Base-by-base conservation (phyloP, 2,888 invertebrate genomes). In the Pollenia angustigena region DNA sequence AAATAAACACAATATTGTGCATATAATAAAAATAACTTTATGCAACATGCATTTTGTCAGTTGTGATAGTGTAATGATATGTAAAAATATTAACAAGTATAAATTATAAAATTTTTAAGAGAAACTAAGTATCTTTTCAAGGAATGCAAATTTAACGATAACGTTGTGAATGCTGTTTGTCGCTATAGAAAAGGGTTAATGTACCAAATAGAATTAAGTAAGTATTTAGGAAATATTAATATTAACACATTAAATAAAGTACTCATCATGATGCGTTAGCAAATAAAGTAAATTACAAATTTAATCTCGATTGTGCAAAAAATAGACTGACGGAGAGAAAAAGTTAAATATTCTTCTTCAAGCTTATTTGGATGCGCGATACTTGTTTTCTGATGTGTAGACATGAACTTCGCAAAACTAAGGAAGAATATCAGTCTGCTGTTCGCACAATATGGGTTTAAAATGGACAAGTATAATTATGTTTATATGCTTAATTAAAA, bases 51-150 rank as follows among this genome's bases (percentile, higher is more conserved):
- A 72, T 69, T 75, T 75, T 69, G 75, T 75, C 46, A 75, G 68
- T 60, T 82, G 69, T 16, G 46, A 48, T 62, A 62, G 76, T 76
- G 62, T 76, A 76, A 76, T 82, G 76, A 82, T 69, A 62, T 82
- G 76, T 62, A 54, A 68, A 82, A 69, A 56, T 76, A 69, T 76
- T 76, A 76, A 76, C 69, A 82, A 54, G 54, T 82, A 48, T 62
- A 76, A 62, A 74, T 74, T 81, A 74, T 74, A 74, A 74, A 23
- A 44, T 69, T 54, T 69, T 42, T 40, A 58, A 23, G 40, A 44
- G 60, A 52, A 16, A 14, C 46, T 58, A 32, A 60, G 44, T 46
- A 60, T 60, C 10, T 52, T 4, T n/a, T 18, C n/a, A 10, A 0
- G 52, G 75, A 52, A 44, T 56, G 74, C 58, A 32, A 48, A 72